phyloP scores from a whole-genome alignment of 2,888 invertebrate genomes.

The Nemurella pictetii region DNA sequence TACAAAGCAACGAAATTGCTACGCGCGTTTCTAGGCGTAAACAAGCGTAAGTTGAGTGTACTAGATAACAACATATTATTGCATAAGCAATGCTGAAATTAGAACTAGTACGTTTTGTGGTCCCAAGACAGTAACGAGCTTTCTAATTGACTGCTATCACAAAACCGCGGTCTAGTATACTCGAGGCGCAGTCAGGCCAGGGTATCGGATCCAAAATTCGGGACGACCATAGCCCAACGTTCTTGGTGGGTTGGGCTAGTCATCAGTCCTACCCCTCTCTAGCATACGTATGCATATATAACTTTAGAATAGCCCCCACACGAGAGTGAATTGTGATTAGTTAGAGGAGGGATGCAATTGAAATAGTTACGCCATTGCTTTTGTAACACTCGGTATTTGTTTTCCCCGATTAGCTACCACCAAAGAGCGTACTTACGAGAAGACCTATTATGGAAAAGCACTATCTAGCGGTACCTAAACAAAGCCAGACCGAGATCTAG shows the following conservation, averaged over 20 bases:
- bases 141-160: constrained; percentile 12
- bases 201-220: not conserved
- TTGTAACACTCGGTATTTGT: not conserved
- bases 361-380: not conserved
- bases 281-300: not conserved
- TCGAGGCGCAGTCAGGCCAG: not conserved
- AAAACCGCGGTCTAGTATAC: not conserved
- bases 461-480: no score
- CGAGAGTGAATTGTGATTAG: not conserved
- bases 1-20: not conserved
- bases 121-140: not conserved
- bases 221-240: not conserved
- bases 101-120: not conserved
- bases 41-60: not conserved
- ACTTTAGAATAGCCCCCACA: not conserved
- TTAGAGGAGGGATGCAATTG: not conserved
- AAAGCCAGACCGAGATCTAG: no score
- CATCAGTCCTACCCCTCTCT: not conserved
- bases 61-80: not conserved
- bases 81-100: not conserved
- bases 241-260: not conserved
- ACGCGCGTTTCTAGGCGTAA: not conserved
- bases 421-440: no score
- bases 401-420: no score
- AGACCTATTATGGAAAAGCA: no score